phyloP scores from a whole-genome alignment of 2,797 vertebrate species.

The Acridotheres tristis region DNA sequence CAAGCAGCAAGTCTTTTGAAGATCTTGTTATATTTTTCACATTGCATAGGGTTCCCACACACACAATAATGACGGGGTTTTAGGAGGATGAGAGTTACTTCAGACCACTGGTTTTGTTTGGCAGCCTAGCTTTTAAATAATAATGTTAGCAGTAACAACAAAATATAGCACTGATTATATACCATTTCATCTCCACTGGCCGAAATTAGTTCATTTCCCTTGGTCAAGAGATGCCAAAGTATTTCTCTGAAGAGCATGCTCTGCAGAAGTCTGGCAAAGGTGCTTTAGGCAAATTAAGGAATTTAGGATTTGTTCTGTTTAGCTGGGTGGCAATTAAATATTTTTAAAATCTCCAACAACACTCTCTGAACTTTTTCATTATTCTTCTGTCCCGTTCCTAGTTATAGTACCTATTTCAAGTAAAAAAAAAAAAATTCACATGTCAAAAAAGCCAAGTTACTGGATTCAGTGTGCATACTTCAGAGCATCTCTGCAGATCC shows the following conservation, averaged over 20 bases:
- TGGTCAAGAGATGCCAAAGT: neutral
- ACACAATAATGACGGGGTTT: slow-evolving; percentile 64
- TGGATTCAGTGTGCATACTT: neutral
- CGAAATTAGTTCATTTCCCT: slow-evolving; percentile 33
- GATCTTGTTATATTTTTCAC: neutral
- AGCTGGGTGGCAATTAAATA: neutral
- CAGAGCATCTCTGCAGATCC: neutral
- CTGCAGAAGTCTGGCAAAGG: neutral
- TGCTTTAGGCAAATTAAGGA: neutral
- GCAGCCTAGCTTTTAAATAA: slow-evolving; percentile 61
- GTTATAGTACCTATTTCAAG: neutral
- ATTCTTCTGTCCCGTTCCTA: neutral
- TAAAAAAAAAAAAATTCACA: neutral
- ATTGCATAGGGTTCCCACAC: neutral
- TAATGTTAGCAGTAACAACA: slow-evolving; percentile 74
- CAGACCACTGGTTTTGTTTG: slow-evolving; percentile 65
- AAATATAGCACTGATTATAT: slow-evolving; percentile 74
- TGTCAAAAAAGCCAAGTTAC: neutral
- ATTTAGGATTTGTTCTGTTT: neutral
- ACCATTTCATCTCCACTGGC: slow-evolving; percentile 25
- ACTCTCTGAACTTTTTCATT: neutral
- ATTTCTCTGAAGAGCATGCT: neutral
- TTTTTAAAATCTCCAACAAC: neutral
- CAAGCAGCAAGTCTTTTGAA: neutral
- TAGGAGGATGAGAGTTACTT: slow-evolving; percentile 66